Conservation (phyloP, 2,888 invertebrate species). For the Agrotis puta region DNA sequence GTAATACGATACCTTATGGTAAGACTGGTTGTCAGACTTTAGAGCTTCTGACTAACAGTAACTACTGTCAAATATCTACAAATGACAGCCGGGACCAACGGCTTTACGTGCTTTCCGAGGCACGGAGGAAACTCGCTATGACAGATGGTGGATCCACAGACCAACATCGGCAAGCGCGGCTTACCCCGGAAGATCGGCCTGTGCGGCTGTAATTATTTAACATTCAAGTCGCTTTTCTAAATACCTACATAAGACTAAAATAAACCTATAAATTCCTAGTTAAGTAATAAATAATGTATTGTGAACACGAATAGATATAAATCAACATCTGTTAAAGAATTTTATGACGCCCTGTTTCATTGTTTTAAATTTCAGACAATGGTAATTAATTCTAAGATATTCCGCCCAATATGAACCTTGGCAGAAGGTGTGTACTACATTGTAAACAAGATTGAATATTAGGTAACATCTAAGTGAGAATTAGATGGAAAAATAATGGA, state of each 20-base stretch:
- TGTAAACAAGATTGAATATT: slow-evolving; percentile 17
- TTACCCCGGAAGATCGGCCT: too few relatives aligned
- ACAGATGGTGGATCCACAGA: too few relatives aligned
- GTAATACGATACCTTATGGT: too few relatives aligned
- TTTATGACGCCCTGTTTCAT: slow-evolving; percentile 42
- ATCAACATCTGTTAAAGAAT: slow-evolving; percentile 35
- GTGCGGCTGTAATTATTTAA: too few relatives aligned
- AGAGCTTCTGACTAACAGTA: too few relatives aligned
- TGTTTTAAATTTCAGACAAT: slow-evolving; percentile 47
- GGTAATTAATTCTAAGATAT: slow-evolving; percentile 52
- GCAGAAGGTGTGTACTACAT: slow-evolving; percentile 9
- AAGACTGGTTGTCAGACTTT: too few relatives aligned
- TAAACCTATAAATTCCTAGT: slow-evolving; percentile 16
- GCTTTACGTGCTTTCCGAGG: too few relatives aligned
- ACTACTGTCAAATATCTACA: too few relatives aligned
- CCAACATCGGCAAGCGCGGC: too few relatives aligned
- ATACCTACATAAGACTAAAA: slow-evolving; percentile 3
- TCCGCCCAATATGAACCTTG: slow-evolving; percentile 36
- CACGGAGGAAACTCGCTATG: too few relatives aligned
- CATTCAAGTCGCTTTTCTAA: not conserved
- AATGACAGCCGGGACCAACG: too few relatives aligned
- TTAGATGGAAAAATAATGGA: not conserved
- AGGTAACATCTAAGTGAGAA: not conserved
- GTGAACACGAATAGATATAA: slow-evolving; percentile 39
- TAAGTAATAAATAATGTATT: slow-evolving; percentile 53